Conservation (phyloP, 2,797 vertebrate species). For the Danio tinwini region DNA sequence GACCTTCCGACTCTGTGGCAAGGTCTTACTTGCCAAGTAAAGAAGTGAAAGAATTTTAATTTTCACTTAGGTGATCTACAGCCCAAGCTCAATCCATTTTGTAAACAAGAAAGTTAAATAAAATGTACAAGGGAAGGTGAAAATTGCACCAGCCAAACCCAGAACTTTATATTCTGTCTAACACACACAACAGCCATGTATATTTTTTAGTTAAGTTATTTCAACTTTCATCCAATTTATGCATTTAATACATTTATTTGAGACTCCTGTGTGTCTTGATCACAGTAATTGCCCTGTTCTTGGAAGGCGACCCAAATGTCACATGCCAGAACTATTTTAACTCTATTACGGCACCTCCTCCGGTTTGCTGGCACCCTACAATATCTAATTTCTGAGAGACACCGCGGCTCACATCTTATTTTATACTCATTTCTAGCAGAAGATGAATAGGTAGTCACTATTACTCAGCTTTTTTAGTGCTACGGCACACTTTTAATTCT, state of each 20-base stretch:
- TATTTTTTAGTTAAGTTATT: slow-evolving; percentile 1
- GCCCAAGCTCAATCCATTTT: slow-evolving; percentile 2
- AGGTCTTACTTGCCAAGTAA: slow-evolving; percentile 76
- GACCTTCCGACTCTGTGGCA: slow-evolving; percentile 80
- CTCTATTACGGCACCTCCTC: slow-evolving; percentile 66
- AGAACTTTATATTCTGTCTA: background rate
- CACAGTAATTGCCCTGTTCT: slow-evolving; percentile 40
- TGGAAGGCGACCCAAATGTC: slow-evolving; percentile 39
- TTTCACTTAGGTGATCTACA: slow-evolving; percentile 54
- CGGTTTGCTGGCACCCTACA: slow-evolving; percentile 55
- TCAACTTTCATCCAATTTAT: background rate
- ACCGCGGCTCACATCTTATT: slow-evolving; percentile 63
- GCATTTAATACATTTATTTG: slow-evolving; percentile 23
- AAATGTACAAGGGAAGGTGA: background rate
- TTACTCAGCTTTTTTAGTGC: slow-evolving; percentile 63
- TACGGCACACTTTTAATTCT: slow-evolving; percentile 67
- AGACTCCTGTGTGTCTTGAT: slow-evolving; percentile 26
- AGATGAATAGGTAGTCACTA: slow-evolving; percentile 59
- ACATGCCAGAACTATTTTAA: slow-evolving; percentile 51
- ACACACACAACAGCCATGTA: background rate
- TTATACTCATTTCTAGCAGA: slow-evolving; percentile 43
- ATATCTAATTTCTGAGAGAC: slow-evolving; percentile 73
- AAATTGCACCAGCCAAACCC: background rate
- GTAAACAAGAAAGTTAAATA: background rate
- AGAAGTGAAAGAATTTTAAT: slow-evolving; percentile 48